A percentile compares a stretch with the other conserved stretches of the same genome.
Conservation (phyloP, 2,888 invertebrate genomes). For the Eupithecia vulgata region DNA sequence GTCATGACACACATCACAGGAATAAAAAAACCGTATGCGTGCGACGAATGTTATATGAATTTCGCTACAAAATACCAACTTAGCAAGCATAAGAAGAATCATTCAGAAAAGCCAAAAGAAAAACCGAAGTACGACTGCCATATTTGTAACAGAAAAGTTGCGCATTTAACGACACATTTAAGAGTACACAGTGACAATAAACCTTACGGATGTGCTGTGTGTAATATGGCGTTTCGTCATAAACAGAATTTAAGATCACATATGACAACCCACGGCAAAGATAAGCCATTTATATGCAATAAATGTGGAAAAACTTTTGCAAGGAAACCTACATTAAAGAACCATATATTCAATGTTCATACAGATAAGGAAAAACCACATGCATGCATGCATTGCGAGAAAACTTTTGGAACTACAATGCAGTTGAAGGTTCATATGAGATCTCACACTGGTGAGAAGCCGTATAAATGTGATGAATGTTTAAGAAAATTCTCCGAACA, state of each 20-base stretch:
- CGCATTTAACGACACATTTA: neutral
- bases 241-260: neutral
- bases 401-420: neutral
- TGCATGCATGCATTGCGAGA: neutral
- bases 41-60: neutral
- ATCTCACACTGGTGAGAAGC: neutral
- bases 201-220: neutral
- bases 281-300: neutral
- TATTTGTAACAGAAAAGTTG: neutral
- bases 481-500: neutral
- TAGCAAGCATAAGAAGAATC: neutral
- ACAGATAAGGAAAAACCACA: neutral
- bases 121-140: neutral
- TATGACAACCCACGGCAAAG: neutral
- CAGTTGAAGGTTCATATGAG: neutral
- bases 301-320: neutral
- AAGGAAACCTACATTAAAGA: neutral
- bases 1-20: neutral
- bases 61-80: neutral
- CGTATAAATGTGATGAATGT: slow-evolving; percentile 4
- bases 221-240: neutral
- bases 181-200: neutral
- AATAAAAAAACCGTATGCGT: neutral
- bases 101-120: neutral
- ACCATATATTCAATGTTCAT: neutral